Percentiles rank a stretch among this genome's conserved stretches.
Conservation (phyloP, 2,888 invertebrate genomes). For the Nephrotoma flavescens region DNA sequence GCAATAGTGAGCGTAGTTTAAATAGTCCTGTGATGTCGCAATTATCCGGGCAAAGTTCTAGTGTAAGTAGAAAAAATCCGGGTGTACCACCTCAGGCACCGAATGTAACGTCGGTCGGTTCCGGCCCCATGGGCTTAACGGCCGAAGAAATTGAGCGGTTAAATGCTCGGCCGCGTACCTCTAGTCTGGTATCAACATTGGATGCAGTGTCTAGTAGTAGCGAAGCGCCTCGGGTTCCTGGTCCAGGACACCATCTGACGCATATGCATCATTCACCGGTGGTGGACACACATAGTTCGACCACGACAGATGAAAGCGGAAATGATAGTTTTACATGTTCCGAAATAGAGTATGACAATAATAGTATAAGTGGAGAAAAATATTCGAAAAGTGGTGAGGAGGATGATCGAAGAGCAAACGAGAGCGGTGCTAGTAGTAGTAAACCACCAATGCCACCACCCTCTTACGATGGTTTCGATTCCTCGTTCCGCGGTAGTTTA, state of each 20-base stretch:
- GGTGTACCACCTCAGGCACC: slow-evolving; percentile 53
- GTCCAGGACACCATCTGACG: slow-evolving; percentile 50
- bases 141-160: slow-evolving; percentile 87
- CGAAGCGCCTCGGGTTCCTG: slow-evolving; percentile 57
- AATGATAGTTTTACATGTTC: slow-evolving; percentile 97
- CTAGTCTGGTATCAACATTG: slow-evolving; percentile 79
- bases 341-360: slow-evolving; percentile 92
- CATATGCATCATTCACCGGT: slow-evolving; percentile 61
- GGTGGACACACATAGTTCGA: slow-evolving; percentile 58
- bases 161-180: slow-evolving; percentile 73
- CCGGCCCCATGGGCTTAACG: slow-evolving; percentile 66
- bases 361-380: slow-evolving; percentile 68
- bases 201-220: slow-evolving; percentile 90
- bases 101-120: slow-evolving; percentile 48
- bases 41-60: slow-evolving; percentile 72
- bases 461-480: slow-evolving; percentile 83
- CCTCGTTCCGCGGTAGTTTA: slow-evolving; percentile 84
- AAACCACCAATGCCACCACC: slow-evolving; percentile 58
- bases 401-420: slow-evolving; percentile 41
- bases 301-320: slow-evolving; percentile 82
- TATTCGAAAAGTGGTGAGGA: slow-evolving; percentile 47
- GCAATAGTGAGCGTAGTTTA: slow-evolving; percentile 79
- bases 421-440: slow-evolving; percentile 35
- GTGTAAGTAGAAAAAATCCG: slow-evolving; percentile 59
- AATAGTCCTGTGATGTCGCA: slow-evolving; percentile 90